Conservation (phyloP, 2,797 vertebrate genomes). For the Loriculus beryllinus region DNA sequence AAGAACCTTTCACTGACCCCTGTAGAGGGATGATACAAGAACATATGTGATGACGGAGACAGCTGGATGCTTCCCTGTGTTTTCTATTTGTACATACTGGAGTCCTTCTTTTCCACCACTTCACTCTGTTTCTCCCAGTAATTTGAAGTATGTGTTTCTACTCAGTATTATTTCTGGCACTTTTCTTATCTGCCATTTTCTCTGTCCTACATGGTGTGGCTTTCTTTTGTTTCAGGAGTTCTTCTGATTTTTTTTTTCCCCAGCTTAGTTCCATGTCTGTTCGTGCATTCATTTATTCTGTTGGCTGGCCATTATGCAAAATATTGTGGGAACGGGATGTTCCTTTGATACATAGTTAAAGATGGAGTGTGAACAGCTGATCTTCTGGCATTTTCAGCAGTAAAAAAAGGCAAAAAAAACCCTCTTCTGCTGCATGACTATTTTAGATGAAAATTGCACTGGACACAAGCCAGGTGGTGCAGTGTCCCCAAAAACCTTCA, state of each 20-base stretch:
- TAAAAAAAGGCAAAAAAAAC: background rate
- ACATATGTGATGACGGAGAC: background rate
- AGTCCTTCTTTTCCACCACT: background rate
- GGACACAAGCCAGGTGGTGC: background rate
- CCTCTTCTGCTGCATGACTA: background rate
- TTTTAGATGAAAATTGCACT: background rate
- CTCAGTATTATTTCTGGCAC: background rate
- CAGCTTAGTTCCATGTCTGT: background rate
- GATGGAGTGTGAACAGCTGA: slow-evolving; percentile 8
- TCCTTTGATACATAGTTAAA: slow-evolving; percentile 35
- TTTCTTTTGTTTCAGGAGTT: background rate
- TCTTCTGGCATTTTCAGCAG: slow-evolving; percentile 16
- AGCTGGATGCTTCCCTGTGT: background rate
- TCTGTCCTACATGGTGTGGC: background rate
- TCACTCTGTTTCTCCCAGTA: background rate
- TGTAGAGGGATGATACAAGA: background rate
- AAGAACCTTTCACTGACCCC: background rate
- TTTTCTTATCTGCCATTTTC: background rate
- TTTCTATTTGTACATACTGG: background rate
- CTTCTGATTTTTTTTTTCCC: background rate
- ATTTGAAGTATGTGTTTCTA: background rate
- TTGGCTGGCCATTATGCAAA: slow-evolving; percentile 18
- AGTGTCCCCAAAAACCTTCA: background rate
- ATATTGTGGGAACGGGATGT: slow-evolving; percentile 41
- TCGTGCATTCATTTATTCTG: slow-evolving; percentile 24